Percentiles rank a stretch among this genome's conserved stretches.
Evolutionary conservation across 2,113 vertebrate genomes (phyloP).

Genomic region (Felis chaus): DNA sequence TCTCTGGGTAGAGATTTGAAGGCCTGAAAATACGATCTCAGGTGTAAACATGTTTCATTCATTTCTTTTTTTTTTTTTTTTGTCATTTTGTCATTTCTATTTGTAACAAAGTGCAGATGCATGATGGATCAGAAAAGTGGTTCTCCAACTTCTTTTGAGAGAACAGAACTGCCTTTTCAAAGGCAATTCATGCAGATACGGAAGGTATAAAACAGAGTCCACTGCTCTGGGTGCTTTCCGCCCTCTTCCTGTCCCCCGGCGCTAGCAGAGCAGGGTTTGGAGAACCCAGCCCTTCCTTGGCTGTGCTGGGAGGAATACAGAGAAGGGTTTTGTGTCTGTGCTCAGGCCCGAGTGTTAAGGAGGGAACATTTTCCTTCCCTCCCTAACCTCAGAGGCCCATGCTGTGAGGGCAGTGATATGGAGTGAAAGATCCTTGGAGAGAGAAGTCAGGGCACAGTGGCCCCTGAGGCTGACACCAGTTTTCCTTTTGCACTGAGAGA

Average conservation of each 20-base stretch:
- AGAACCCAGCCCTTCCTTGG: not conserved
- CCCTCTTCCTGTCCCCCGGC: not conserved
- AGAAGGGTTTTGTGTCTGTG: not conserved
- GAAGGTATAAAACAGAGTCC: not conserved
- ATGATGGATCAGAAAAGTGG: not conserved
- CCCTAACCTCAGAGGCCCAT: not conserved
- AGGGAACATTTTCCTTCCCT: not conserved
- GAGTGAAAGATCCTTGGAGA: not conserved
- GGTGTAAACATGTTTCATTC: not conserved
- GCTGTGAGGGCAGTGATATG: fast-evolving
- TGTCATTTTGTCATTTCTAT: not conserved
- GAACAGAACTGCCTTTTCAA: not conserved
- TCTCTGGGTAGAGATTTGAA: not conserved
- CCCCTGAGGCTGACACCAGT: not conserved
- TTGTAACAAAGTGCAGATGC: not conserved
- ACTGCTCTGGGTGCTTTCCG: not conserved
- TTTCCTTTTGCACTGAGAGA: not conserved
- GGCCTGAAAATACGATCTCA: not conserved
- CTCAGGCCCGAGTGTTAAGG: not conserved
- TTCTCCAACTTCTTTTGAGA: not conserved
- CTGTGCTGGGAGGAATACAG: not conserved
- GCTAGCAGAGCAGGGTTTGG: not conserved
- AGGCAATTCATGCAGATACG: not conserved
- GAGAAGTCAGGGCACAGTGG: fast-evolving
- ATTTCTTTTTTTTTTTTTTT: slow-evolving; percentile 4